Conservation (phyloP, 2,113 vertebrate species). For the Bos indicus region DNA sequence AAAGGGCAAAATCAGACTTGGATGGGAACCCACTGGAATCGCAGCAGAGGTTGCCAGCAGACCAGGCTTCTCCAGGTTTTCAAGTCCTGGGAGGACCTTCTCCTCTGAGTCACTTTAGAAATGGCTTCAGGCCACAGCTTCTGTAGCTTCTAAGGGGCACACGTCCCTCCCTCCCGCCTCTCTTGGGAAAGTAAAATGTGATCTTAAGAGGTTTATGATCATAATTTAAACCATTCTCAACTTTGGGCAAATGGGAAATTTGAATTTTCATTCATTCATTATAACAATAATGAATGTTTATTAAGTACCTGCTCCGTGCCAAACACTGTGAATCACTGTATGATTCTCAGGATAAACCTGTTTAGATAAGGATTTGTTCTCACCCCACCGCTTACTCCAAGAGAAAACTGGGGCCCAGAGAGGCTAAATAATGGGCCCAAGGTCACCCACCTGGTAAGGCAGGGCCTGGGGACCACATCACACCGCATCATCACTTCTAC, state of each 20-base stretch:
- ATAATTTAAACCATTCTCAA: not conserved
- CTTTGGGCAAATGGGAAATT: not conserved
- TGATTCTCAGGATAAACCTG: not conserved
- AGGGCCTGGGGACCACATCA: not conserved
- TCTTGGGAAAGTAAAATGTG: not conserved
- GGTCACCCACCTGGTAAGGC: not conserved
- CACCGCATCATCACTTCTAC: not conserved
- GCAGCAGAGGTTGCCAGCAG: not conserved
- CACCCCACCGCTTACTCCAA: not conserved
- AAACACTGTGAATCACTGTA: not conserved
- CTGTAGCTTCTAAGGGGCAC: not conserved
- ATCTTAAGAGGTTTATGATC: not conserved
- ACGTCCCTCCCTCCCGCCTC: fast-evolving
- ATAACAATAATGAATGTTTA: not conserved
- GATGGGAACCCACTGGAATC: fast-evolving
- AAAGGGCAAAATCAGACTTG: not conserved
- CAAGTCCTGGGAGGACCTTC: not conserved
- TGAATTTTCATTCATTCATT: not conserved
- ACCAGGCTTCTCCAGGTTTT: not conserved
- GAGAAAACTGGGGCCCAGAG: not conserved
- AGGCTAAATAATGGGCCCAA: not conserved
- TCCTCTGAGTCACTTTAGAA: not conserved
- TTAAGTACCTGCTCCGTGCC: not conserved
- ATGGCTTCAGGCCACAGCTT: not conserved
- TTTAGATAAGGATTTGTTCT: not conserved